These are phyloP conservation scores for Exocentrus adspersus DNA, from an alignment of 2,888 invertebrate species.

Conservation along the genomic window DNA sequence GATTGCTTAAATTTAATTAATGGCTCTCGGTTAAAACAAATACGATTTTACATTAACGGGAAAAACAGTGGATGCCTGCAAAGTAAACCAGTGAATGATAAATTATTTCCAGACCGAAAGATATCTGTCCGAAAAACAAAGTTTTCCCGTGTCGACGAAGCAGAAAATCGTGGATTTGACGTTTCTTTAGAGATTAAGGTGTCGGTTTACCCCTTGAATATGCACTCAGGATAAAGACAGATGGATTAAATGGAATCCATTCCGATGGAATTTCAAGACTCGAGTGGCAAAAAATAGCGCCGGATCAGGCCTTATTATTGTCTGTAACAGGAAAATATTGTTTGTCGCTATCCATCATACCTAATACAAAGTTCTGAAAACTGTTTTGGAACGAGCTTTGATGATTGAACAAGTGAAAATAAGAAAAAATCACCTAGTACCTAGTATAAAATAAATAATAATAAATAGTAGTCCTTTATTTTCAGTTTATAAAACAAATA, in stretches of 20 bases:
- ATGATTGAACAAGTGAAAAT: not conserved
- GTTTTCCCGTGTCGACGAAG: conserved; percentile 13
- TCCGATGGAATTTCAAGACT: not conserved
- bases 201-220: conserved; percentile 9
- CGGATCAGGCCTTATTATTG: not conserved
- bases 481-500: not conserved
- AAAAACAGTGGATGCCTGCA: conserved; percentile 6
- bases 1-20: conserved; percentile 26
- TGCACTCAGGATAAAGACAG: conserved; percentile 14
- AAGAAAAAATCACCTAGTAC: not conserved
- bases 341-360: not conserved
- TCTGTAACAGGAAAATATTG: not conserved
- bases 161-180: conserved; percentile 17
- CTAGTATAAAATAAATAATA: no score
- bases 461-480: not conserved
- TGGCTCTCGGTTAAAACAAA: conserved; percentile 21
- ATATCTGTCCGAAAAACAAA: conserved; percentile 14
- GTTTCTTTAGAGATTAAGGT: conserved; percentile 14
- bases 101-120: conserved; percentile 21
- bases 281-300: not conserved
- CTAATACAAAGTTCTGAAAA: not conserved
- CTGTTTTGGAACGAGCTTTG: not conserved
- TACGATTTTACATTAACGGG: conserved; percentile 13
- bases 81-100: conserved; percentile 19
- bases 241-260: conserved; percentile 5